Conservation (phyloP, 2,888 invertebrate genomes). For the Nomada ruficornis region DNA sequence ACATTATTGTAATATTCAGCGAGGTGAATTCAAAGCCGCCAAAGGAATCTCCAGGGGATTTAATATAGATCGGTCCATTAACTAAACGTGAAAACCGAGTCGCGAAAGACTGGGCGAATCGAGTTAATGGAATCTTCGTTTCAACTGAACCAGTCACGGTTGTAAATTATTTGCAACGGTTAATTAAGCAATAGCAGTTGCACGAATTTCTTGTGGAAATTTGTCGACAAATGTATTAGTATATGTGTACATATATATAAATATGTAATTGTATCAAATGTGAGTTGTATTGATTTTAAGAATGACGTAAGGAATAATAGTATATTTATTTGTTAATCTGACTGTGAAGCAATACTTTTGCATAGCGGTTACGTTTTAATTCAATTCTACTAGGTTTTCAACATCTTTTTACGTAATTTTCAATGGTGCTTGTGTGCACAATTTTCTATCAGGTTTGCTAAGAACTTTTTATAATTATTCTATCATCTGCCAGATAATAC, state of each 20-base stretch:
- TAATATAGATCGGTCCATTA: conserved; percentile 45
- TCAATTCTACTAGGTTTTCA: neutral
- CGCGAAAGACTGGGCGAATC: neutral
- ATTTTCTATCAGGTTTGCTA: no score
- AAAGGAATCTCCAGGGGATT: conserved; percentile 44
- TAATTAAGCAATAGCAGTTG: neutral
- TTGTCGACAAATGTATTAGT: neutral
- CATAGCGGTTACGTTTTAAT: neutral
- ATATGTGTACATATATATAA: no score
- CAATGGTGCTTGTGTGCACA: no score
- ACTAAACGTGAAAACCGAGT: conserved; percentile 29
- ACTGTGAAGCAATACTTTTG: neutral
- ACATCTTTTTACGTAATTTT: neutral
- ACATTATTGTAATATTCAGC: conserved; percentile 70
- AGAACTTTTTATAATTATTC: no score
- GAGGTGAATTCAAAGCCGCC: conserved; percentile 55
- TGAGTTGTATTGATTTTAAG: neutral
- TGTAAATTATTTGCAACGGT: neutral
- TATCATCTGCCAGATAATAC: no score
- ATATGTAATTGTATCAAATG: neutral
- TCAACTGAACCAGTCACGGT: conserved; percentile 2
- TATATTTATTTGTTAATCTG: neutral
- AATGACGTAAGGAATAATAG: neutral
- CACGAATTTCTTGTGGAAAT: neutral
- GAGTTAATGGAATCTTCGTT: neutral